Percentiles rank a stretch among this genome's conserved stretches.
Conservation (phyloP, 2,797 vertebrate species). For the Myripristis murdjan region DNA sequence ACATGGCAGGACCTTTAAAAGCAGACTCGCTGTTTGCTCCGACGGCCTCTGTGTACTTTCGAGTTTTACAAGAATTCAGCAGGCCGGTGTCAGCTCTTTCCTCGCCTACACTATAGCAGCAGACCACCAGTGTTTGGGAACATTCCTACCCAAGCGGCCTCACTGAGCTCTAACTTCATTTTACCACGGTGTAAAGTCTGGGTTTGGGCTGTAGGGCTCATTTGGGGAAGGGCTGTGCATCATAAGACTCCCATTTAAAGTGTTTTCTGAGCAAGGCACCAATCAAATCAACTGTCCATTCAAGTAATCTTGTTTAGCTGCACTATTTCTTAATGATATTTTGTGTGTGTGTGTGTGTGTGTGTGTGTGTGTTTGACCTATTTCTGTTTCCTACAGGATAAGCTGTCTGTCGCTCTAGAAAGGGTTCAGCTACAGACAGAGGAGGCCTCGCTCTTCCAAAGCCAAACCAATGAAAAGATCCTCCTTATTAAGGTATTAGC, state of each 20-base stretch:
- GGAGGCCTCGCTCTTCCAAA: constrained; percentile 72
- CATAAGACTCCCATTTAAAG: constrained; percentile 62
- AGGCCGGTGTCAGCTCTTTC: constrained; percentile 52
- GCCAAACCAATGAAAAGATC: constrained; percentile 80
- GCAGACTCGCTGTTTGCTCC: constrained; percentile 7
- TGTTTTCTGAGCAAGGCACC: constrained; percentile 28
- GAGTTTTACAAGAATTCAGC: constrained; percentile 71
- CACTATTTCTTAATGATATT: background rate
- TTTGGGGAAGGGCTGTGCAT: constrained; percentile 9
- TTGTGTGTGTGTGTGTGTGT: constrained; percentile 2
- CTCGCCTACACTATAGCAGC: constrained; percentile 6
- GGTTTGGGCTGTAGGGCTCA: constrained; percentile 19
- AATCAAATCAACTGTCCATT: constrained; percentile 29
- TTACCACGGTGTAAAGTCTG: constrained; percentile 25
- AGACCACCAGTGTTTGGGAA: constrained; percentile 28
- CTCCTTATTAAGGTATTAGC: constrained; percentile 77
- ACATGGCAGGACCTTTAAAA: constrained; percentile 11
- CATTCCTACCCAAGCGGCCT: constrained; percentile 3
- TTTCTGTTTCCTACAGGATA: constrained; percentile 69
- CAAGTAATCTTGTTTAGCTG: constrained; percentile 38
- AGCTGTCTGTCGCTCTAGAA: constrained; percentile 74
- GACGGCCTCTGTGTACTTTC: constrained; percentile 11
- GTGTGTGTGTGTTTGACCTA: constrained; percentile 35
- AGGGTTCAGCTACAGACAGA: constrained; percentile 72
- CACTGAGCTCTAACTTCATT: constrained; percentile 18